Percentiles rank a stretch among this genome's conserved stretches.
Evolutionary conservation across 2,797 vertebrate species (phyloP).

Genomic region (Telmatherina bonti): DNA sequence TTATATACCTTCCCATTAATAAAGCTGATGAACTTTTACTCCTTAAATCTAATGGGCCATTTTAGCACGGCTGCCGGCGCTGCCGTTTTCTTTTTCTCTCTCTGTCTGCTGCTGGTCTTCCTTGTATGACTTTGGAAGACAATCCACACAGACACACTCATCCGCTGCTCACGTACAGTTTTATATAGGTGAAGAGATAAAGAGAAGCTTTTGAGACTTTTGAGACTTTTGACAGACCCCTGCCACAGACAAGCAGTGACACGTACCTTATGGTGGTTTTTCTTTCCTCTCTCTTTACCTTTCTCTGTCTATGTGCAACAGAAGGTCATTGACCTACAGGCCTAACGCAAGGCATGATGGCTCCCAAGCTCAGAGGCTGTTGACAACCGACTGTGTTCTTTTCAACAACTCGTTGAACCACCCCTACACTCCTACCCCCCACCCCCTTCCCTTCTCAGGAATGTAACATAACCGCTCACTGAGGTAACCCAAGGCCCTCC

Average conservation of each 20-base stretch:
- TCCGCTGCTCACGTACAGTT: conserved; percentile 51
- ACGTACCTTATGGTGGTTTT: conserved; percentile 53
- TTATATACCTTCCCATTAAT: conserved; percentile 84
- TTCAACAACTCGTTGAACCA: conserved; percentile 94
- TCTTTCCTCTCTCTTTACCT: conserved; percentile 23
- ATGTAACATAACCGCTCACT: conserved; percentile 90
- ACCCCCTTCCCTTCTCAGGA: conserved; percentile 86
- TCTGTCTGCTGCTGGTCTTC: conserved; percentile 40
- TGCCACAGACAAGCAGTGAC: conserved; percentile 68
- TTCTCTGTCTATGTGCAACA: conserved; percentile 77
- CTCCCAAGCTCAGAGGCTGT: conserved; percentile 88
- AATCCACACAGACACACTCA: conserved; percentile 56
- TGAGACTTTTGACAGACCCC: conserved; percentile 74
- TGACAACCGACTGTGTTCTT: conserved; percentile 97
- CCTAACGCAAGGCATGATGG: conserved; percentile 92
- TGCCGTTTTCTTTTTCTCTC: conserved; percentile 36
- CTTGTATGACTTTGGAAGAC: conserved; percentile 53
- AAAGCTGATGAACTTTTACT: conserved; percentile 84
- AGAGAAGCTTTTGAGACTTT: conserved; percentile 68
- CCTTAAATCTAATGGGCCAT: conserved; percentile 83
- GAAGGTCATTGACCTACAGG: conserved; percentile 91
- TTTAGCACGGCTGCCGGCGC: conserved; percentile 72
- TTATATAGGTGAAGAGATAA: conserved; percentile 61
- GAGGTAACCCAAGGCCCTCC: conserved; percentile 85
- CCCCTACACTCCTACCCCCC: conserved; percentile 71